Conservation (phyloP, 2,888 invertebrate genomes). For the Tetranychus truncatus region DNA sequence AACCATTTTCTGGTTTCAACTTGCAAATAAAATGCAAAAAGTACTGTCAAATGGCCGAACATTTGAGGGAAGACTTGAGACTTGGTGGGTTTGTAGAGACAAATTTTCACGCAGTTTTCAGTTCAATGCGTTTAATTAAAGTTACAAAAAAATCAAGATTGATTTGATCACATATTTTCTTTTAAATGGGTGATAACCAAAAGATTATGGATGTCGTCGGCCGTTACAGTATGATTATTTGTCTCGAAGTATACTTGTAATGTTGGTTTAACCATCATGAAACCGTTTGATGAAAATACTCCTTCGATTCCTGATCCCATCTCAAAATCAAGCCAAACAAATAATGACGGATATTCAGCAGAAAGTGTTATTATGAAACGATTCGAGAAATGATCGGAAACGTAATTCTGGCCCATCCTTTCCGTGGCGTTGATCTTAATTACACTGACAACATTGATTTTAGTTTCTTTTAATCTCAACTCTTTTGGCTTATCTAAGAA, state of each 20-base stretch:
- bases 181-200: too few relatives aligned
- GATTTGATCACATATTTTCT: too few relatives aligned
- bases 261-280: constrained; percentile 31
- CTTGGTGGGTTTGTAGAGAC: too few relatives aligned
- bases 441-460: background rate
- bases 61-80: too few relatives aligned
- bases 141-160: too few relatives aligned
- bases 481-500: background rate
- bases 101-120: background rate
- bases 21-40: too few relatives aligned
- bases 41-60: too few relatives aligned
- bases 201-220: too few relatives aligned
- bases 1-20: too few relatives aligned
- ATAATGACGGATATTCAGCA: constrained; percentile 40
- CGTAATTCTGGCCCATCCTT: background rate
- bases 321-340: constrained; percentile 40
- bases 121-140: too few relatives aligned
- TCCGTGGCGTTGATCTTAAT: background rate
- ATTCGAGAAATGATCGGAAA: background rate
- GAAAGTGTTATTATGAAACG: constrained; percentile 3
- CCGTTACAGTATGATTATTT: background rate
- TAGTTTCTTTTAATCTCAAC: background rate
- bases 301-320: constrained; percentile 36
- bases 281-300: constrained; percentile 56
- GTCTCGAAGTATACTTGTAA: background rate